A percentile compares a stretch with the other conserved stretches of the same genome.
Evolutionary conservation across 30 jellyfish, hydroid and myxozoan species (phyloP).

Genomic region (Pseudorhiza aurosa): DNA sequence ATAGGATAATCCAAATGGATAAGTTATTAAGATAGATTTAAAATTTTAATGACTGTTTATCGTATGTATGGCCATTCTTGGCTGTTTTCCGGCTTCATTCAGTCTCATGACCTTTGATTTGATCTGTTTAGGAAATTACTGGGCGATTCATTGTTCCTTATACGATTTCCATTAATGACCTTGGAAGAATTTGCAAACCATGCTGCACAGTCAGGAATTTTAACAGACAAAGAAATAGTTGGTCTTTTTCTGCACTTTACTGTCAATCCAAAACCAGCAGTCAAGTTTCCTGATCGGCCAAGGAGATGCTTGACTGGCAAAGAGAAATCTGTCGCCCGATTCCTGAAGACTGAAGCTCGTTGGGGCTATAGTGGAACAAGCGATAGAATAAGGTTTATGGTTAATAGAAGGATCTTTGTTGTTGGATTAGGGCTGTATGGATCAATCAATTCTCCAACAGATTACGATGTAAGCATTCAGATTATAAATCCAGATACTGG

Average conservation of each 20-base stretch:
- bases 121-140: constrained; percentile 86
- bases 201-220: constrained; percentile 98
- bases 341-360: constrained; percentile 95
- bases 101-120: too few relatives aligned
- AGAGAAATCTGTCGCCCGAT: constrained; percentile 93
- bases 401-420: constrained; percentile 85
- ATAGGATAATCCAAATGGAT: too few relatives aligned
- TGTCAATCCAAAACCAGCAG: constrained; percentile 97
- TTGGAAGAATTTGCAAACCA: constrained; percentile 95
- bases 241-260: constrained; percentile 91
- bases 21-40: too few relatives aligned
- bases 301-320: constrained; percentile 97
- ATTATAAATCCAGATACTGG: constrained; percentile 89
- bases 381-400: constrained; percentile 89
- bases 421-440: constrained; percentile 99
- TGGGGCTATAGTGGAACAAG: constrained; percentile 99
- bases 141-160: constrained; percentile 83
- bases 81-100: too few relatives aligned
- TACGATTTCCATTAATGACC: constrained; percentile 97
- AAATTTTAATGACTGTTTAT: too few relatives aligned
- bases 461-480: constrained; percentile 94
- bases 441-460: constrained; percentile 94
- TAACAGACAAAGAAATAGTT: constrained; percentile 92
- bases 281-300: constrained; percentile 99
- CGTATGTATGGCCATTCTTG: too few relatives aligned